These are phyloP conservation scores for Calidris pygmaea DNA, from an alignment of 2,113 vertebrate species.

Conservation along the genomic window DNA sequence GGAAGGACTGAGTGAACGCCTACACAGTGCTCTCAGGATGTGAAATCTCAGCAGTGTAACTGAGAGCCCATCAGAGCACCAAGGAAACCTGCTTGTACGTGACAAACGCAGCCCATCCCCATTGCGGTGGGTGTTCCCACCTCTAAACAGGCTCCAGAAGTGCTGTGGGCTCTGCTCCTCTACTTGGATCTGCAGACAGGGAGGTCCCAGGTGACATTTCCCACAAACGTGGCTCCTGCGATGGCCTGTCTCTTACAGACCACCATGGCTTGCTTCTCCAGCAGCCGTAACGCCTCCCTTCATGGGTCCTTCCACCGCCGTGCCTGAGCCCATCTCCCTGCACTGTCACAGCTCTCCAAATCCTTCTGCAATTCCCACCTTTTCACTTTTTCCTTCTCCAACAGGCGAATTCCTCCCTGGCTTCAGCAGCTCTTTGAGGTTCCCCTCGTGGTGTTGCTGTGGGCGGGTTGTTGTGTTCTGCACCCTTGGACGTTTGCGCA, in stretches of 20 bases:
- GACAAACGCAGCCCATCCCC: neutral
- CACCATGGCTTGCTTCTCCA: neutral
- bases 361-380: neutral
- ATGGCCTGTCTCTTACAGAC: neutral
- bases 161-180: neutral
- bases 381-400: neutral
- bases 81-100: rapidly evolving
- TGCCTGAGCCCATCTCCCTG: neutral
- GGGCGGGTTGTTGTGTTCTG: rapidly evolving
- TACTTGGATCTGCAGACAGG: neutral
- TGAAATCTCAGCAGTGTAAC: rapidly evolving
- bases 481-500: neutral
- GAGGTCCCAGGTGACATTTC: neutral
- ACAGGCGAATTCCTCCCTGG: neutral
- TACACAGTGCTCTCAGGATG: neutral
- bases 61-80: rapidly evolving
- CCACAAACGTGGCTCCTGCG: neutral
- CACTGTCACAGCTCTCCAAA: neutral
- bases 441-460: neutral
- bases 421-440: neutral
- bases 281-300: neutral
- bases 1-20: rapidly evolving
- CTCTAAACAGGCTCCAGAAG: neutral
- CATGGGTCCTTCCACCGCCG: neutral
- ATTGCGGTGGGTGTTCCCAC: neutral